These are phyloP conservation scores for Bagarius yarrelli DNA, from an alignment of 2,113 vertebrate species.

Conservation along the genomic window DNA sequence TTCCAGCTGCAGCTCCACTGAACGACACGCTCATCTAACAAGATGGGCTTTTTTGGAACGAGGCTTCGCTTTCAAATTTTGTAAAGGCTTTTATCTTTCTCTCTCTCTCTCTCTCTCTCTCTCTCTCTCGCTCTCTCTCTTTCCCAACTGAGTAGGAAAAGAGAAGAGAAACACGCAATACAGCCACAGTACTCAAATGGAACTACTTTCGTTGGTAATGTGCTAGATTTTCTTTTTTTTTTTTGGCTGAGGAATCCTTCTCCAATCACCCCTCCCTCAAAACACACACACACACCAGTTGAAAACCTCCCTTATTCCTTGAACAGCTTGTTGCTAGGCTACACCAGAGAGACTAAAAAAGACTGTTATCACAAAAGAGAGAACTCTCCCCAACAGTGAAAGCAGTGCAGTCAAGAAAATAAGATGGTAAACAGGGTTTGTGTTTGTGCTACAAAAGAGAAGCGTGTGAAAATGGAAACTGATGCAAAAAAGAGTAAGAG, in stretches of 20 bases:
- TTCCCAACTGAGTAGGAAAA: background rate
- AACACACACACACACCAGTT: slow-evolving; percentile 25
- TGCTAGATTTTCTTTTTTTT: slow-evolving; percentile 30
- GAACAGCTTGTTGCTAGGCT: slow-evolving; percentile 56
- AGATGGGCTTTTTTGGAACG: slow-evolving; percentile 4
- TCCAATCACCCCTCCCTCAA: slow-evolving; percentile 16
- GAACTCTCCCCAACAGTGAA: slow-evolving; percentile 48
- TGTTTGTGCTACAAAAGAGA: slow-evolving; percentile 46
- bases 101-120: background rate
- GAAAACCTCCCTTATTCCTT: slow-evolving; percentile 50
- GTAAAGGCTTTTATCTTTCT: background rate
- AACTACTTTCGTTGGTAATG: slow-evolving; percentile 33
- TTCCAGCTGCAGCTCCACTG: slow-evolving; percentile 12
- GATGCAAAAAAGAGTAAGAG: background rate
- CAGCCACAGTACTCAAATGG: slow-evolving; percentile 38
- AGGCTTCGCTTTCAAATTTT: background rate
- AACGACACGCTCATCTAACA: background rate
- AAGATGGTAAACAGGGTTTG: slow-evolving; percentile 52
- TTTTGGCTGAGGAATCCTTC: slow-evolving; percentile 39
- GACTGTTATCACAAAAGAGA: slow-evolving; percentile 54
- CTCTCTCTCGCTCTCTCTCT: too few species aligned
- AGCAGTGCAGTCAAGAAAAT: slow-evolving; percentile 46
- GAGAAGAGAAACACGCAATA: slow-evolving; percentile 11
- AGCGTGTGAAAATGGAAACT: slow-evolving; percentile 42
- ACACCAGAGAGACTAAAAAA: slow-evolving; percentile 51